These are phyloP conservation scores for Tetragnatha versicolor DNA, from an alignment of 1,140 invertebrate genomes.

Conservation along the genomic window DNA sequence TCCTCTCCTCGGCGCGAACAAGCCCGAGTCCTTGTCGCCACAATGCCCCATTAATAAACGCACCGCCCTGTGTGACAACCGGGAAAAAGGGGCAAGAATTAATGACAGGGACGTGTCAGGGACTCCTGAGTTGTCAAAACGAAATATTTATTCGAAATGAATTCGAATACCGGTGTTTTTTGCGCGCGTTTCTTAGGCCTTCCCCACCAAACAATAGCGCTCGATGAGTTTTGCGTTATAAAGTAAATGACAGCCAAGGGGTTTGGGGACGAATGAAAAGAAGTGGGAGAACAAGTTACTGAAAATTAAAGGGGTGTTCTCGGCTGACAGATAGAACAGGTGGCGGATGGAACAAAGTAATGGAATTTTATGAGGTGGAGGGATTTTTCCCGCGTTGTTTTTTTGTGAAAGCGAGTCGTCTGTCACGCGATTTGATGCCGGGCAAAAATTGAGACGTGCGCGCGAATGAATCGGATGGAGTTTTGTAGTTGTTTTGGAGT, in stretches of 20 bases:
- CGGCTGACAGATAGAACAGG: too few species aligned
- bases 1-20: constrained; percentile 8
- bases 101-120: not conserved
- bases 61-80: constrained; percentile 15
- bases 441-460: too few species aligned
- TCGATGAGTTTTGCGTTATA: not conserved
- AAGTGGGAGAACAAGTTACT: not conserved
- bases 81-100: not conserved
- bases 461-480: too few species aligned
- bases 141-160: not conserved
- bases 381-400: too few species aligned
- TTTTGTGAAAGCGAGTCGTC: too few species aligned
- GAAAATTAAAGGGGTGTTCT: constrained; percentile 4
- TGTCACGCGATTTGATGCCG: too few species aligned
- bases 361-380: too few species aligned
- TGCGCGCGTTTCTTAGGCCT: not conserved
- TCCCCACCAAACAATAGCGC: not conserved
- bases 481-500: too few species aligned
- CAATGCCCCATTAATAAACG: constrained; percentile 47
- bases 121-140: not conserved
- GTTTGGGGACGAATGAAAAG: too few species aligned
- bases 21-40: constrained; percentile 18
- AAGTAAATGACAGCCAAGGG: too few species aligned
- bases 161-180: not conserved
- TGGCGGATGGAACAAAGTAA: too few species aligned